A percentile compares a stretch with the other conserved stretches of the same genome.
phyloP scores from a whole-genome alignment of 2,888 invertebrate genomes.

The Drosophila hawaiiensis region DNA sequence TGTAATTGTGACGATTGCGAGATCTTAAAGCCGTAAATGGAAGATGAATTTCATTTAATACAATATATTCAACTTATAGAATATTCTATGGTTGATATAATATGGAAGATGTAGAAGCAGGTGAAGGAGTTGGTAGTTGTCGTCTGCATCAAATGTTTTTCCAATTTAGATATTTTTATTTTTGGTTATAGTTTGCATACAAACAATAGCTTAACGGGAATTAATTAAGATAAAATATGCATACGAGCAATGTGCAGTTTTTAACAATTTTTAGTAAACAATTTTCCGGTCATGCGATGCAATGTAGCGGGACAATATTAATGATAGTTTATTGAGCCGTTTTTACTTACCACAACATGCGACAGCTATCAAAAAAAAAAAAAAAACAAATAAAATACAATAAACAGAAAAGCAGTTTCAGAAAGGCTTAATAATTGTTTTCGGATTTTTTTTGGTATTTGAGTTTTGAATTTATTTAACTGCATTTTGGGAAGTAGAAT shows the following conservation, averaged over 20 bases:
- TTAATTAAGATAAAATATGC: neutral
- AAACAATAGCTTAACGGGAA: neutral
- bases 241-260: neutral
- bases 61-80: neutral
- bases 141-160: neutral
- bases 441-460: slow-evolving; percentile 34
- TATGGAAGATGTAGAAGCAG: neutral
- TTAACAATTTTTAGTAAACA: slow-evolving; percentile 8
- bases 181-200: neutral
- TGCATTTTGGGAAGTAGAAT: slow-evolving; percentile 29
- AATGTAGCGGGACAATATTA: slow-evolving; percentile 8
- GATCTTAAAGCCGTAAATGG: too few relatives aligned
- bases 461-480: slow-evolving; percentile 54
- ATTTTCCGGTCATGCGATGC: slow-evolving; percentile 1
- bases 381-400: neutral
- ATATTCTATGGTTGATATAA: neutral
- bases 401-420: neutral
- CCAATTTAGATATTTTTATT: neutral
- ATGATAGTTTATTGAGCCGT: slow-evolving; percentile 10
- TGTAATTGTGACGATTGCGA: neutral
- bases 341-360: slow-evolving; percentile 20
- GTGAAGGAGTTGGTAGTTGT: neutral
- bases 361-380: slow-evolving; percentile 25
- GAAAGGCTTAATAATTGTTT: slow-evolving; percentile 42
- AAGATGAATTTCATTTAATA: neutral